Percentiles rank a stretch among this genome's conserved stretches.
Conservation (phyloP, 2,113 vertebrate species). For the Phocoena phocoena region DNA sequence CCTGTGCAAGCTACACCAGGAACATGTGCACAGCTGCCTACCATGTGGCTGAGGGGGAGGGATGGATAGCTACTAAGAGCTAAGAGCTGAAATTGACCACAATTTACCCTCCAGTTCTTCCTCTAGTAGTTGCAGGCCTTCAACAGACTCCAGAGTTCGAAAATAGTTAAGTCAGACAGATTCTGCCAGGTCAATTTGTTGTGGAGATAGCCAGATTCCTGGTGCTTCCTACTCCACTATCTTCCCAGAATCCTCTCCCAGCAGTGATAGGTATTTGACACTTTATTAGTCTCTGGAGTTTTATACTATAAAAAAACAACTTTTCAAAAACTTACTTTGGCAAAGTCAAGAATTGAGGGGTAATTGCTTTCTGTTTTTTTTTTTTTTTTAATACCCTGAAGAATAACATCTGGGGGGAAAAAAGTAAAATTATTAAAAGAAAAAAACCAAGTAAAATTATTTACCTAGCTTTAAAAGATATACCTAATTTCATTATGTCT, state of each 20-base stretch:
- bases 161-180: background rate
- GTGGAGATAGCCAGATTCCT: background rate
- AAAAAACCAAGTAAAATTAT: background rate
- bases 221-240: background rate
- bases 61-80: background rate
- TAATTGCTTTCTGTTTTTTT: background rate
- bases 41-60: background rate
- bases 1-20: background rate
- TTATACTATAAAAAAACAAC: background rate
- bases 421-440: conserved; percentile 7
- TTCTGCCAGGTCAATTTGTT: background rate
- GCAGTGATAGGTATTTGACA: background rate
- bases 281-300: background rate
- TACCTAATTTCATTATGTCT: background rate
- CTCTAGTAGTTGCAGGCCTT: background rate
- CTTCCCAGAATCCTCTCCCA: background rate
- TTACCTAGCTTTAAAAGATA: conserved; percentile 29
- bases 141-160: background rate
- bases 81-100: background rate
- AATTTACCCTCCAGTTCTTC: background rate
- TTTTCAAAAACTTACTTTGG: conserved; percentile 17
- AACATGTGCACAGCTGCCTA: background rate
- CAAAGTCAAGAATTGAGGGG: conserved; percentile 22
- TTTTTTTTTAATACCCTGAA: conserved; percentile 13
- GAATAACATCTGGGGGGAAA: background rate